phyloP scores from a whole-genome alignment of 2,888 invertebrate species.

The Aphidius colemani region DNA sequence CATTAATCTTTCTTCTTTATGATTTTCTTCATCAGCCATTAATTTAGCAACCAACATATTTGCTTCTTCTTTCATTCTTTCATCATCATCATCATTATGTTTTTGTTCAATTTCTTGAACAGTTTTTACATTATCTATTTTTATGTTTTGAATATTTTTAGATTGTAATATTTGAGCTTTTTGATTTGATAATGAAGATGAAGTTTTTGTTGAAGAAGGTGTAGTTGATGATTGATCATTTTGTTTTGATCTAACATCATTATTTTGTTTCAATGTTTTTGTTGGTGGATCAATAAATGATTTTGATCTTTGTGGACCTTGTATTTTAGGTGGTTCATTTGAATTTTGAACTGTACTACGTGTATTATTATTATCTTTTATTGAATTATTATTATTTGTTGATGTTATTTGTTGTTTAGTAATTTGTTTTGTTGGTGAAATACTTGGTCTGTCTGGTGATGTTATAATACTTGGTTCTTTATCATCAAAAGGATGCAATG shows the following conservation, averaged over 20 bases:
- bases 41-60: conserved; percentile 77
- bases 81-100: conserved; percentile 62
- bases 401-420: conserved; percentile 12
- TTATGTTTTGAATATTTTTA: conserved; percentile 26
- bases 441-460: conserved; percentile 44
- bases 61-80: conserved; percentile 70
- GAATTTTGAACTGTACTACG: conserved; percentile 30
- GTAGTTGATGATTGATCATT: conserved; percentile 18
- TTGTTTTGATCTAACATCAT: conserved; percentile 18
- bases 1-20: conserved; percentile 43
- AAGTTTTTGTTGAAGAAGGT: background rate
- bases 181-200: conserved; percentile 16
- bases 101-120: conserved; percentile 35
- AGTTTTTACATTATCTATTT: background rate
- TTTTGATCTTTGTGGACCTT: conserved; percentile 37
- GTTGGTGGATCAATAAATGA: conserved; percentile 36
- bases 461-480: conserved; percentile 36
- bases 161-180: conserved; percentile 20
- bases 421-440: conserved; percentile 41
- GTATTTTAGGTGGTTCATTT: conserved; percentile 19
- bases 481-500: conserved; percentile 46
- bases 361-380: conserved; percentile 5
- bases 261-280: conserved; percentile 28
- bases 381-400: conserved; percentile 11
- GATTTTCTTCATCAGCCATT: conserved; percentile 72